phyloP scores from a whole-genome alignment of 2,888 invertebrate genomes.

The Eupeodes luniger region DNA sequence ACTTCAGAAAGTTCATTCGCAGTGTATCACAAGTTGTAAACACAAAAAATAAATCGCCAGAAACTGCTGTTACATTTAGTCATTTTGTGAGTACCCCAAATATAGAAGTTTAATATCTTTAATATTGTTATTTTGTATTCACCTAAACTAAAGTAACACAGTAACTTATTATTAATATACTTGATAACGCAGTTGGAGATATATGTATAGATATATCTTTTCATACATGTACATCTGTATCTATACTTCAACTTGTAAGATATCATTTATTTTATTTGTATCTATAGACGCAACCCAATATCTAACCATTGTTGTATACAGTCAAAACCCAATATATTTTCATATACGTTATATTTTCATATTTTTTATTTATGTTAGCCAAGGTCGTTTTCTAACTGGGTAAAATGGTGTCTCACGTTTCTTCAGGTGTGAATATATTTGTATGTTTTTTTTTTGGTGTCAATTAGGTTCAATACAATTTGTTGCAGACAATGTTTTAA shows the following conservation, averaged over 20 bases:
- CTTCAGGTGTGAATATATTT: too few species aligned
- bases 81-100: constrained; percentile 46
- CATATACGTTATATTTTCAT: background rate
- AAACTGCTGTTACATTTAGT: constrained; percentile 22
- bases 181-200: background rate
- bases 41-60: constrained; percentile 72
- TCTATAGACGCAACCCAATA: background rate
- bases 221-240: too few species aligned
- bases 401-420: too few species aligned
- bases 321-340: background rate
- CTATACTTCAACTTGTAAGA: too few species aligned
- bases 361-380: too few species aligned
- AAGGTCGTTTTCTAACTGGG: too few species aligned
- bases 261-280: background rate
- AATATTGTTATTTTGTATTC: background rate
- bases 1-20: constrained; percentile 80
- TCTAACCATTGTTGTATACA: background rate
- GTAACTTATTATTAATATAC: background rate
- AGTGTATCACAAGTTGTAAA: constrained; percentile 81
- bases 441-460: too few species aligned
- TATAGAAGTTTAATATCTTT: background rate
- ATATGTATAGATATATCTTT: background rate
- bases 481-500: too few species aligned
- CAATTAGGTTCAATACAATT: too few species aligned
- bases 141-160: constrained; percentile 1